Base-by-base conservation (phyloP, 2,888 invertebrate genomes). In the Nebria salina region DNA sequence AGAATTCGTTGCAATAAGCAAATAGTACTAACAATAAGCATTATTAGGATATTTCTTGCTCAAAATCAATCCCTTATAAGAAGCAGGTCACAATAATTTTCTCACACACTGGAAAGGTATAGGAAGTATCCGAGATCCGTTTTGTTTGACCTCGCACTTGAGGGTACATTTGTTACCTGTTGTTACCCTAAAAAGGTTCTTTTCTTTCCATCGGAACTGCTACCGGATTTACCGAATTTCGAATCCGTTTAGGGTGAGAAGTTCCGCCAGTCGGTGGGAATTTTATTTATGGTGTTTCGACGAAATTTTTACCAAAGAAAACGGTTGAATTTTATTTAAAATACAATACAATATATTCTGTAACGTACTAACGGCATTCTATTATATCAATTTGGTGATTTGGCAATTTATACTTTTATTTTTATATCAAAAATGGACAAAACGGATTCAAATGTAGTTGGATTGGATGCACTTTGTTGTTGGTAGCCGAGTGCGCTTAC, bases 51-150 rank as follows among this genome's bases (percentile, higher is more conserved):
- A 54, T 54, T 54, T 54, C 54, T 54, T 54, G 7, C 13, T 54
- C 2, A 54, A 54, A 54, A 54, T 7, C 70, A 11, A 34, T 11
- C 70, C 70, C 70, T 70, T 70, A 25, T 25, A 70, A 70, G 20
- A 70, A 70, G 34, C 73, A 73, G 73, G 73, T 73, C 73, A 73
- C 42, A 41, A 73, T 25, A 68, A 73, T 75, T 54, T 75, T 75
- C 75, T 42, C 75, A 75, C 75, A 73, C 54, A 54, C 54, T 7
- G 54, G 7, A 4, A 54, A 54, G 54, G 70, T 11, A 25, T 15
- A 75, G 75, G 75, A 75, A 75, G 75, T 75, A 75, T 64, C 65
- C 25, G 25, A 34, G 75, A 75, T 75, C 75, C 65, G 75, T 73
- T 73, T 73, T 34, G 13, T 73, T 73, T 41, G 73, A 15, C 42